Evolutionary conservation across 35 echinoderm and acorn worm species (phyloP), one percentile per base, ranked within the genome.

Genomic region (Ophioderma brevispina): DNA sequence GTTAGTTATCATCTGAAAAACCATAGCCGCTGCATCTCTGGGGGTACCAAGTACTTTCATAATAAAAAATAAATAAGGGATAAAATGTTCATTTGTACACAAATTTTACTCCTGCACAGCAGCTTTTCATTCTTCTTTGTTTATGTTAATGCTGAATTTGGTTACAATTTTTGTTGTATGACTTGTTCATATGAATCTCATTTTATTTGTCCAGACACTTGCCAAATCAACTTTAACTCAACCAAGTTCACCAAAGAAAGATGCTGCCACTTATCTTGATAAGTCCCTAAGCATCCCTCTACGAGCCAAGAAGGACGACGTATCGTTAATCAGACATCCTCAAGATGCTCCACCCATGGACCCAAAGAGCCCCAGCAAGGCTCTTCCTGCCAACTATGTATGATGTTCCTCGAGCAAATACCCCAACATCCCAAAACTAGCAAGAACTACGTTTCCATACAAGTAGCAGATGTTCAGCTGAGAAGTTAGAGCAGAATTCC

Each of bases 271-370:
- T 2, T 87, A 82, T 34, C 80, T 95, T 8, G 94, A 95, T 32
- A 95, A 88, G 70, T 75, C 85, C 0, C 89, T 95, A n/a, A 76
- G 75, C 78, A 91, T 92, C 55, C 94, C 94, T 23, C 78, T 95
- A 30, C 77, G 94, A 34, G 63, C 87, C 80, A 95, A 95, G 75
- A 88, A 85, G 21, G 88, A 40, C 52, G 86, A 91, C 23, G 35
- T 90, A 25, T 39, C 50, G 1, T 25, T 70, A 6, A 70, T 70
- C 59, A 8, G 59, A 3, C 1, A 70, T 4, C 59, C n/a, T 25
- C 59, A 70, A 13, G 59, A 70, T 70, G 59, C 59, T 25, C 5
- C 10, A 25, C 59, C 59, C n/a, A 70, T 25, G 59, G 28, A 13
- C 2, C 28, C 5, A 25, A 70, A 70, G 23, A 70, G 59, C n/a